Evolutionary conservation across 2,797 vertebrate species (phyloP).

Genomic region (Tarsius wallacei): DNA sequence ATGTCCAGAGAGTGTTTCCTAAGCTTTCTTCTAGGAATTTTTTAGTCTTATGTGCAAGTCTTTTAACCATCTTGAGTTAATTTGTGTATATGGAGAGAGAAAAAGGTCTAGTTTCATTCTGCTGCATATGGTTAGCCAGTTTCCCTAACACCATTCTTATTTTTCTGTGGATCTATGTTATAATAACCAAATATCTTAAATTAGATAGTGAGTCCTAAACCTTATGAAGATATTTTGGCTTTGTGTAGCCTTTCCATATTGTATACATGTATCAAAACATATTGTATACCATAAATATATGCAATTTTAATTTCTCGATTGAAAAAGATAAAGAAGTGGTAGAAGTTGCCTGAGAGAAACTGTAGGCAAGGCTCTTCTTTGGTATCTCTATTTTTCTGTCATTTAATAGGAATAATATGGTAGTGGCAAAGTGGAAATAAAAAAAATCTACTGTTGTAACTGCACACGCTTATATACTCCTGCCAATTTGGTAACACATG

Average conservation of each 20-base stretch:
- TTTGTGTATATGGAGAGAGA: too few relatives aligned
- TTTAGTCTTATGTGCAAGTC: too few relatives aligned
- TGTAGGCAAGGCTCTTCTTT: neutral
- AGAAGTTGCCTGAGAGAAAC: neutral
- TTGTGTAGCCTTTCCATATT: too few relatives aligned
- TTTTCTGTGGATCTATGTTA: neutral
- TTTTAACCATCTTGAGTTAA: too few relatives aligned
- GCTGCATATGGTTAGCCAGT: too few relatives aligned
- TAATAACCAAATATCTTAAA: neutral
- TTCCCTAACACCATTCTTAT: neutral
- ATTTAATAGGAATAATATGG: neutral
- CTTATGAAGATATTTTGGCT: neutral
- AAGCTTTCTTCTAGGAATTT: too few relatives aligned
- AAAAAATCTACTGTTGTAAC: neutral
- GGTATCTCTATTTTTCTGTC: neutral
- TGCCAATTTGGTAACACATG: neutral
- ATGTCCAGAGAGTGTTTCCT: too few relatives aligned
- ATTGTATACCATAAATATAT: neutral
- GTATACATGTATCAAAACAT: neutral
- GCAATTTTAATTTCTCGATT: neutral
- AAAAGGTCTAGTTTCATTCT: too few relatives aligned
- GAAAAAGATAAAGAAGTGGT: neutral
- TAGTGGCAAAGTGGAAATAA: neutral
- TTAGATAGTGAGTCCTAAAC: neutral
- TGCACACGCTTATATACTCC: neutral